Evolutionary conservation across 2,113 vertebrate species (phyloP), one percentile per base, ranked within the genome.

Genomic region (Pollachius pollachius): DNA sequence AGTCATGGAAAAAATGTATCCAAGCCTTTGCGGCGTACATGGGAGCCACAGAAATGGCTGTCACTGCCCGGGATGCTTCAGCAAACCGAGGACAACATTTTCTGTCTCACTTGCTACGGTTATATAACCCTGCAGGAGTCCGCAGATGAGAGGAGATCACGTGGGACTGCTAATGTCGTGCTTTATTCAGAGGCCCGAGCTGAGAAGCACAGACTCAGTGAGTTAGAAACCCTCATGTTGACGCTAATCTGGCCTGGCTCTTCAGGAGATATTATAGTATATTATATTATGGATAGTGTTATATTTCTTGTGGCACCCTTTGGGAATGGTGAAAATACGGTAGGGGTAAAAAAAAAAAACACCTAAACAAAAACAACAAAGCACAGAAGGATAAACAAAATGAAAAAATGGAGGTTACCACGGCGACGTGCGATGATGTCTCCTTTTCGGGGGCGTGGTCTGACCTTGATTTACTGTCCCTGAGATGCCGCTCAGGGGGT

Each of bases 1-100:
- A 88, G 85, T 88, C 84, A 84, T 82, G 84, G 85, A 89, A 86
- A 84, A 89, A 86, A 89, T 88, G 81, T 87, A 89, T 89, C 87
- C 85, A 88, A 83, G 85, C 84, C 87, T 88, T 82, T 87, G 79
- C 80, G 76, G 81, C 75, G 81, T 79, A 85, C 81, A 78, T 75
- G 23, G 81, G 88, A n/a, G 83, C 84, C 82, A 82, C 75, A 66
- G 81, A 85, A 88, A 86, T 89, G 85, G 86, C 82, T 88, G 88
- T 90, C 84, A 80, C 81, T 74, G 85, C 79, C 81, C 77, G 83
- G 81, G 84, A 88, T 70, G 88, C 88, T 84, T 89, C 86, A 87
- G 70, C 88, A 85, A 92, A 82, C 89, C 60, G 79, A 89, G 83
- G 84, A 88, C 83, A 75, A 87, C 78, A 87, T 91, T 90, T 92